phyloP scores from a whole-genome alignment of 2,888 invertebrate species.

The Chloromyia formosa region DNA sequence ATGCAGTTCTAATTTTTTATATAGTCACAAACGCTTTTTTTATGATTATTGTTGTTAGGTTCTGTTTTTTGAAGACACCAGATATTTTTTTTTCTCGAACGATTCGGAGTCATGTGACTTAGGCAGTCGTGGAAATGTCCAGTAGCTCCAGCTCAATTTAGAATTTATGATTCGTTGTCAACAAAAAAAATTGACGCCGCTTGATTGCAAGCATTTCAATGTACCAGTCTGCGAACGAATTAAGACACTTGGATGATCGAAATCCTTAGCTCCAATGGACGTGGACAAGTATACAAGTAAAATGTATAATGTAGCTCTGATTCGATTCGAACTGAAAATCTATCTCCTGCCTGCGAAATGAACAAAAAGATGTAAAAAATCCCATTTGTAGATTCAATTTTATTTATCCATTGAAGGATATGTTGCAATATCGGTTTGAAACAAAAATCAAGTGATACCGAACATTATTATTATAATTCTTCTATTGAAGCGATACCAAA shows the following conservation, averaged over 20 bases:
- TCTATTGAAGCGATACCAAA: conserved; percentile 26
- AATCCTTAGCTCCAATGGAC: too few relatives aligned
- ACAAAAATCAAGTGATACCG: not conserved
- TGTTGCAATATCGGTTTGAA: conserved; percentile 16
- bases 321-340: not conserved
- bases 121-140: too few relatives aligned
- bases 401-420: conserved; percentile 31
- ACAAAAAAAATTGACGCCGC: too few relatives aligned
- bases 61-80: not conserved
- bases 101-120: too few relatives aligned
- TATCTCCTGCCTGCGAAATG: not conserved
- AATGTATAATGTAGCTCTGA: too few relatives aligned
- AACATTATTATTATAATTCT: not conserved
- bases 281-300: too few relatives aligned
- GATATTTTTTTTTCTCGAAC: not conserved
- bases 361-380: not conserved
- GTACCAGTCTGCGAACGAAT: too few relatives aligned
- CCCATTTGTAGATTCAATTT: conserved; percentile 15
- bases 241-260: too few relatives aligned
- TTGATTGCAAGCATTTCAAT: too few relatives aligned
- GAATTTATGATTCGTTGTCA: too few relatives aligned
- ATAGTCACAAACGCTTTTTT: too few relatives aligned
- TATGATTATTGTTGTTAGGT: not conserved
- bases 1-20: not conserved
- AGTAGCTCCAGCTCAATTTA: too few relatives aligned